Evolutionary conservation across 2,113 vertebrate genomes (phyloP), one percentile per base, ranked within the genome.

Genomic region (Seriola dumerili): DNA sequence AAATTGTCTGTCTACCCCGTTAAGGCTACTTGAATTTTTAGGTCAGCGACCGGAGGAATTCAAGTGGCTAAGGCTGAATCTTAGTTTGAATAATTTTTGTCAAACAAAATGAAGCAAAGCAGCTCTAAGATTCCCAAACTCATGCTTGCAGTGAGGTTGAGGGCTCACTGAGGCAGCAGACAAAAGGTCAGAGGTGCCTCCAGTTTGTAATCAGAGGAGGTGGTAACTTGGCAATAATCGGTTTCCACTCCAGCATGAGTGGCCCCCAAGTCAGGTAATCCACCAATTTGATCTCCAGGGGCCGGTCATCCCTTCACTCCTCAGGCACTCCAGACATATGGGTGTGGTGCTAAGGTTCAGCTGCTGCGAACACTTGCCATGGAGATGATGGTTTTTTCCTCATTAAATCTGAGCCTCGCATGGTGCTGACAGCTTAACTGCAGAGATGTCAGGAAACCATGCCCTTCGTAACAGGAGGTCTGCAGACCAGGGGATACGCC

Each of bases 341-440:
- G 84, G 85, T 81, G 88, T 83, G 88, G 85, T 80, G 84, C 87
- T 82, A 55, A 84, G 86, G 87, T 91, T 85, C 89, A 90, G 89
- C 89, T 92, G 88, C 90, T 89, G 87, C 32, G 23, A 91, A 88
- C 90, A 88, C 91, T 92, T 93, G 87, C 84, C 85, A 67, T 78
- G 42, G 21, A 91, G 83, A 54, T 63, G 88, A 91, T 52, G 78
- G 0, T 81, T 81, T 61, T 86, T 83, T 90, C 86, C 89, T 58
- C 46, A 85, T 81, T 88, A 93, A 89, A 93, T 92, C 90, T 88
- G 87, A 89, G 85, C 67, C 84, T 86, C 2, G 71, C 50, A 0
- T 85, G 88, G 90, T 84, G 94, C 88, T 95, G 94, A 95, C 93
- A 94, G 94, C 90, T 94, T 94, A 94, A 94, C 93, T 92, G 91